These are phyloP conservation scores for Paedocypris sp. DNA, from an alignment of 2,113 vertebrate genomes.

Conservation along the genomic window DNA sequence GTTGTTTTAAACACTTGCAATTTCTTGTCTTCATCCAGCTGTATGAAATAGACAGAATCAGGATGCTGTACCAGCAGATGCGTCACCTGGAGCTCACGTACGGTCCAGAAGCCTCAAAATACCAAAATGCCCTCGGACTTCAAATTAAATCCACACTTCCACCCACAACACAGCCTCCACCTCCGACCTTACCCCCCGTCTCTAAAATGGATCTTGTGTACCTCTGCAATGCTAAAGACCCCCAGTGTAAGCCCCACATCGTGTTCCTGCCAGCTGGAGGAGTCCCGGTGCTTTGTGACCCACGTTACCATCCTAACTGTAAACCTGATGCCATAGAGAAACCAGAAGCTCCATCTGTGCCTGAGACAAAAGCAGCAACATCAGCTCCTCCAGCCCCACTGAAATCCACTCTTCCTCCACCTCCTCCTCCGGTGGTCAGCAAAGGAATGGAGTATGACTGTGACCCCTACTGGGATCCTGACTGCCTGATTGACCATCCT, in stretches of 20 bases:
- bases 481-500: slow-evolving; percentile 55
- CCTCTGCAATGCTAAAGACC: slow-evolving; percentile 53
- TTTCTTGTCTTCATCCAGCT: slow-evolving; percentile 41
- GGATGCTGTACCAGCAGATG: slow-evolving; percentile 63
- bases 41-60: slow-evolving; percentile 59
- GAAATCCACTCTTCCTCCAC: slow-evolving; percentile 32
- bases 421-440: slow-evolving; percentile 16
- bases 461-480: slow-evolving; percentile 61
- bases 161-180: slow-evolving; percentile 28
- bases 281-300: slow-evolving; percentile 53
- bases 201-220: slow-evolving; percentile 45
- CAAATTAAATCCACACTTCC: slow-evolving; percentile 29
- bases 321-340: slow-evolving; percentile 23
- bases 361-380: neutral
- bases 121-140: slow-evolving; percentile 50
- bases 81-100: slow-evolving; percentile 52
- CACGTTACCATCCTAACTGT: slow-evolving; percentile 47
- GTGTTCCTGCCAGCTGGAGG: slow-evolving; percentile 55
- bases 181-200: slow-evolving; percentile 31
- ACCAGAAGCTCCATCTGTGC: slow-evolving; percentile 17
- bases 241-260: slow-evolving; percentile 52
- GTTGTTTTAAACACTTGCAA: too few relatives aligned
- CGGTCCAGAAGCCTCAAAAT: slow-evolving; percentile 51
- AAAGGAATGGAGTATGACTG: slow-evolving; percentile 58
- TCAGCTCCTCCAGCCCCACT: slow-evolving; percentile 12